Conservation (phyloP, 2,113 vertebrate species). For the Chunga burmeisteri region DNA sequence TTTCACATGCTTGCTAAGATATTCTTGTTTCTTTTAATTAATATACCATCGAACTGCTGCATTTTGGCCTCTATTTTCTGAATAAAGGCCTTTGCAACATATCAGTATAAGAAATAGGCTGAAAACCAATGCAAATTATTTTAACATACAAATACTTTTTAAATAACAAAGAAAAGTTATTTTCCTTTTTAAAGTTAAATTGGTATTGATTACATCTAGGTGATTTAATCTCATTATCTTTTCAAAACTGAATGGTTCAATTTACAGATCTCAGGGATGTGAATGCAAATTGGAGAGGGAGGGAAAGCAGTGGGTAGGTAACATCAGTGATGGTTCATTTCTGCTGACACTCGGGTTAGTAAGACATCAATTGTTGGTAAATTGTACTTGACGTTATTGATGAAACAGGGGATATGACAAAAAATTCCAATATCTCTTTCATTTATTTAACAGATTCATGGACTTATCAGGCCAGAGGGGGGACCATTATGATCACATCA, state of each 20-base stretch:
- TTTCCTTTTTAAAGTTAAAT: background rate
- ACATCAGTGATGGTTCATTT: background rate
- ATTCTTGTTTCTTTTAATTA: background rate
- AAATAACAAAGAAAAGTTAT: background rate
- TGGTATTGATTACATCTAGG: background rate
- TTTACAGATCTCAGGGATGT: background rate
- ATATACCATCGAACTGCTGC: background rate
- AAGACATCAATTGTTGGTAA: background rate
- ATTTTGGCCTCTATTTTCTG: background rate
- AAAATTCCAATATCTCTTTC: background rate
- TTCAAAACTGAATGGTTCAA: background rate
- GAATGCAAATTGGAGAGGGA: background rate
- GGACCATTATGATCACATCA: background rate
- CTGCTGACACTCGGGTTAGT: background rate
- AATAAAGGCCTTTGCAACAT: background rate
- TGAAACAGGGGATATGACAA: background rate
- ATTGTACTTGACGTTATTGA: background rate
- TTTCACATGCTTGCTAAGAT: background rate
- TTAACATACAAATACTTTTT: background rate
- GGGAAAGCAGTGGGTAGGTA: background rate
- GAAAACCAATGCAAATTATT: background rate
- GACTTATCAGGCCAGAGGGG: background rate
- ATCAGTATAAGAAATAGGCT: background rate
- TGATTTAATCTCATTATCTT: background rate
- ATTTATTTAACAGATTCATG: constrained; percentile 17